Conservation (phyloP, 2,888 invertebrate genomes). For the Exephanes ischioxanthus region DNA sequence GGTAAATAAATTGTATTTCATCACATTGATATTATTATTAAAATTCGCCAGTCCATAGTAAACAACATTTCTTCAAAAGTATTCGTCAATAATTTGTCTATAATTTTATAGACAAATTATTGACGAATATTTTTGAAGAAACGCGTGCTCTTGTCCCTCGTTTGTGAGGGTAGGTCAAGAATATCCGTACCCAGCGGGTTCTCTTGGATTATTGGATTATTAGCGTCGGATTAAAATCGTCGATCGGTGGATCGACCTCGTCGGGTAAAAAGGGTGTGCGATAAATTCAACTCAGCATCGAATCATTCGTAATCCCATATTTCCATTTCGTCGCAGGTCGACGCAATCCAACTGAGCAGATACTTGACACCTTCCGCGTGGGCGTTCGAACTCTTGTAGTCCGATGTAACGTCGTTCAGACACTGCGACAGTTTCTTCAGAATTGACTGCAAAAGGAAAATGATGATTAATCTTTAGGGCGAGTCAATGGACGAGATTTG, state of each 20-base stretch:
- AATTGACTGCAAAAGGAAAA: slow-evolving; percentile 72
- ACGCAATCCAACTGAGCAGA: slow-evolving; percentile 80
- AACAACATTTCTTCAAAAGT: slow-evolving; percentile 41
- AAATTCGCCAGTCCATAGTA: slow-evolving; percentile 1
- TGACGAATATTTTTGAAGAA: neutral
- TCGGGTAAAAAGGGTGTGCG: neutral
- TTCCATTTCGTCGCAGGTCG: slow-evolving; percentile 79
- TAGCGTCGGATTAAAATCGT: slow-evolving; percentile 34
- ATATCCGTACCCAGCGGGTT: slow-evolving; percentile 1
- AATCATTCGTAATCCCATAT: slow-evolving; percentile 44
- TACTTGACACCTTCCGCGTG: slow-evolving; percentile 78
- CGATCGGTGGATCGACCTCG: neutral
- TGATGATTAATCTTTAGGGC: neutral
- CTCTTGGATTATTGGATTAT: slow-evolving; percentile 1
- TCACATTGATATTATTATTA: slow-evolving; percentile 23
- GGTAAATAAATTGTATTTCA: slow-evolving; percentile 23
- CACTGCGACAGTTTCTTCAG: slow-evolving; percentile 80
- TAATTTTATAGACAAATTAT: neutral
- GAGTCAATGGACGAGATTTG: slow-evolving; percentile 1
- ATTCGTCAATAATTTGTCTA: slow-evolving; percentile 20
- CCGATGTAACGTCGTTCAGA: slow-evolving; percentile 77
- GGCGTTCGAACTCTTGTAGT: slow-evolving; percentile 75
- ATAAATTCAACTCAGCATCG: neutral
- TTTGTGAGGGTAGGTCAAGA: slow-evolving; percentile 13
- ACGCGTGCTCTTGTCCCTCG: slow-evolving; percentile 11